These are phyloP conservation scores for Rhagonycha fulva DNA, from an alignment of 2,888 invertebrate species.

Conservation along the genomic window DNA sequence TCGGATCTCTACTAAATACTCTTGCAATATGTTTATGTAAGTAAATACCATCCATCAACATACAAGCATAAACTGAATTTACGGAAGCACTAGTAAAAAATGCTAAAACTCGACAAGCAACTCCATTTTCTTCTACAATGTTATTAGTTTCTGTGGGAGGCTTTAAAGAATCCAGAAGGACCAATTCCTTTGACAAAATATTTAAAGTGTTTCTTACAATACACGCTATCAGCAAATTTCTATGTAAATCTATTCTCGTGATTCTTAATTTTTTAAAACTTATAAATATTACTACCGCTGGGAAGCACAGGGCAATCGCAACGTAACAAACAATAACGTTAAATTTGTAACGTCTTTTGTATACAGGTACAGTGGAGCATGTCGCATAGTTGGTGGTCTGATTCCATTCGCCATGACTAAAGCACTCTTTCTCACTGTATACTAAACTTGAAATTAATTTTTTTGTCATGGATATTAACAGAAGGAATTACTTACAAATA, in stretches of 20 bases:
- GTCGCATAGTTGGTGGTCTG: constrained; percentile 62
- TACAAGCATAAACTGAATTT: constrained; percentile 69
- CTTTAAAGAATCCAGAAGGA: constrained; percentile 63
- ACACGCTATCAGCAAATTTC: constrained; percentile 65
- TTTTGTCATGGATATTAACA: not conserved
- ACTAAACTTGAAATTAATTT: constrained; percentile 52
- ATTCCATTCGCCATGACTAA: constrained; percentile 61
- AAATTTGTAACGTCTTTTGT: constrained; percentile 59
- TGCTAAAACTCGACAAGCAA: constrained; percentile 61
- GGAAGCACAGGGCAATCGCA: constrained; percentile 60
- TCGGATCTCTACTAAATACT: constrained; percentile 63
- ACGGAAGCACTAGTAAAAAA: constrained; percentile 60
- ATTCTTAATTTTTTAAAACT: constrained; percentile 59
- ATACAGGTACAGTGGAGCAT: constrained; percentile 61
- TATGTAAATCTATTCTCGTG: constrained; percentile 60
- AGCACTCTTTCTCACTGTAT: constrained; percentile 62
- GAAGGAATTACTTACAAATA: constrained; percentile 25
- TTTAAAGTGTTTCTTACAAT: constrained; percentile 63
- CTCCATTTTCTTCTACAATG: constrained; percentile 58
- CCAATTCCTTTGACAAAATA: constrained; percentile 60
- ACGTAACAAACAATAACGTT: constrained; percentile 60
- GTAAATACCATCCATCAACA: constrained; percentile 69
- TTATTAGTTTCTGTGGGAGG: constrained; percentile 51
- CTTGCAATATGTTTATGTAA: constrained; percentile 69
- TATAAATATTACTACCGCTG: constrained; percentile 63